Percentiles rank a stretch among this genome's conserved stretches.
Conservation (phyloP, 53 echinoderm and acorn worm genomes). For the Echinometra lucunter region DNA sequence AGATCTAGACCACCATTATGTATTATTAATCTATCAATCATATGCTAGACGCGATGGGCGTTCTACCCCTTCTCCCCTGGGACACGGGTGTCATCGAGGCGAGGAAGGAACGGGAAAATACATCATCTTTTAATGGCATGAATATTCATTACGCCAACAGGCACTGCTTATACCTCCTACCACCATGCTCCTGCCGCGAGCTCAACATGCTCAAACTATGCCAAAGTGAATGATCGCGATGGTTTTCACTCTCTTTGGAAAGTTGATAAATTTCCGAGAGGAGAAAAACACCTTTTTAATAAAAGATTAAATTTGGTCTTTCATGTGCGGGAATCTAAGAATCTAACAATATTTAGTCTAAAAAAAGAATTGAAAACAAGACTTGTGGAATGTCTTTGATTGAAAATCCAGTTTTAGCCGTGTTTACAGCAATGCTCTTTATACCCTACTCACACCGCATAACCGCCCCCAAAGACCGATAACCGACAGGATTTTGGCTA, state of each 20-base stretch:
- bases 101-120: constrained; percentile 15
- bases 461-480: too few relatives aligned
- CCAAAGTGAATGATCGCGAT: constrained; percentile 26
- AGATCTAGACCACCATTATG: constrained; percentile 50
- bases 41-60: background rate
- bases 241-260: background rate
- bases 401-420: too few relatives aligned
- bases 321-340: background rate
- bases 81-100: constrained; percentile 30
- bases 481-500: too few relatives aligned
- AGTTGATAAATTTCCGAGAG: background rate
- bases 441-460: too few relatives aligned
- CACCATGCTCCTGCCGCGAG: background rate
- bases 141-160: constrained; percentile 40
- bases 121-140: constrained; percentile 59
- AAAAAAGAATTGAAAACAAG: too few relatives aligned
- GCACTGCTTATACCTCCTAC: too few relatives aligned
- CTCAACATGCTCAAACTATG: background rate
- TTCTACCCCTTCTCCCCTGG: background rate
- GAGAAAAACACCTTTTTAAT: background rate
- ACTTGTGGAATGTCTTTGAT: too few relatives aligned
- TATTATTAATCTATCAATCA: constrained; percentile 61
- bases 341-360: too few relatives aligned
- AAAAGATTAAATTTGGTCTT: background rate
- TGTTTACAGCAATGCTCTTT: too few relatives aligned